Evolutionary conservation across 2,113 vertebrate species (phyloP).

Genomic region (Pantherophis guttatus): DNA sequence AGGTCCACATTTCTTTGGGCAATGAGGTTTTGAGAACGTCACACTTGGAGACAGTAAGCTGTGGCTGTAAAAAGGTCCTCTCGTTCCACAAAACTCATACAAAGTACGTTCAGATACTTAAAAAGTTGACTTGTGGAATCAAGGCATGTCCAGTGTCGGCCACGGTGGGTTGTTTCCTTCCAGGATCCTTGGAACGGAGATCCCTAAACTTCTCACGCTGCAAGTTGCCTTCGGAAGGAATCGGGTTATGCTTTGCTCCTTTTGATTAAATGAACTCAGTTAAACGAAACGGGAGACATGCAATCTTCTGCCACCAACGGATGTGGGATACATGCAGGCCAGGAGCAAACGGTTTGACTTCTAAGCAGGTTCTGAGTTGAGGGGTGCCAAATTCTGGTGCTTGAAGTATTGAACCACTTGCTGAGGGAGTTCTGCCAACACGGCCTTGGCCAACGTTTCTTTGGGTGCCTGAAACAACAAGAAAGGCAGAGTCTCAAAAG

Average conservation of each 20-base stretch:
- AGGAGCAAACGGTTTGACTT: conserved; percentile 5
- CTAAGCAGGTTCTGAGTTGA: conserved; percentile 81
- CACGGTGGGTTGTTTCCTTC: conserved; percentile 23
- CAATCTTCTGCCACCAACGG: conserved; percentile 53
- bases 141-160: conserved; percentile 31
- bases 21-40: conserved; percentile 52
- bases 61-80: conserved; percentile 70
- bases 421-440: conserved; percentile 94
- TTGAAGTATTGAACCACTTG: conserved; percentile 99
- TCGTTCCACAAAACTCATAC: conserved; percentile 77
- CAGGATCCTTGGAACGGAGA: conserved; percentile 52
- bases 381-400: conserved; percentile 88
- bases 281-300: conserved; percentile 57
- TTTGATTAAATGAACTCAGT: conserved; percentile 43
- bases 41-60: conserved; percentile 62
- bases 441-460: conserved; percentile 95
- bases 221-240: conserved; percentile 32
- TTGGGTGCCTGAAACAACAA: conserved; percentile 84
- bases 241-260: conserved; percentile 9
- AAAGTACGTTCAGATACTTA: conserved; percentile 88
- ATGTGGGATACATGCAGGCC: conserved; percentile 75
- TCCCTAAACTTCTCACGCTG: conserved; percentile 50
- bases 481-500: background rate
- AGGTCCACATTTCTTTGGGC: conserved; percentile 37
- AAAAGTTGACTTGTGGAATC: conserved; percentile 26